phyloP scores from a whole-genome alignment of 2,888 invertebrate genomes.

The Trichopoda pennipes region DNA sequence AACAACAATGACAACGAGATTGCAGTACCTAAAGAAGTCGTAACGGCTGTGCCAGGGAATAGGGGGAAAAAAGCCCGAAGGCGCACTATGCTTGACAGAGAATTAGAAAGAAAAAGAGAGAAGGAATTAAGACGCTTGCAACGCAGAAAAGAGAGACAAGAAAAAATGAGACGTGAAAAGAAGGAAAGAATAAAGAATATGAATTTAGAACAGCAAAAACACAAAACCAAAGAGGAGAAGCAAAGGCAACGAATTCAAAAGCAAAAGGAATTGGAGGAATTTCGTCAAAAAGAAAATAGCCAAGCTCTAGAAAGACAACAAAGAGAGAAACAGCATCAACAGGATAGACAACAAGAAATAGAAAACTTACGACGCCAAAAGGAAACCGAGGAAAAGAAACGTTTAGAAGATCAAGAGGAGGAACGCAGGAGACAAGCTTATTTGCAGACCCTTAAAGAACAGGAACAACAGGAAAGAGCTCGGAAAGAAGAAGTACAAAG shows the following conservation, averaged over 20 bases:
- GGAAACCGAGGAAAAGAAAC: constrained; percentile 71
- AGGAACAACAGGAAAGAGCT: constrained; percentile 72
- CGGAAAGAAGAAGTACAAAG: constrained; percentile 72
- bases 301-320: constrained; percentile 71
- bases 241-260: constrained; percentile 63
- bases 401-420: constrained; percentile 71
- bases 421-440: constrained; percentile 72
- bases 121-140: constrained; percentile 74
- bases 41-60: constrained; percentile 46
- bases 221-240: constrained; percentile 55
- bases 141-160: constrained; percentile 72
- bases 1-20: constrained; percentile 70
- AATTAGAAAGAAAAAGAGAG: constrained; percentile 74
- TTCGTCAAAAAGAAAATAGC: constrained; percentile 71
- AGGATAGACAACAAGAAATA: constrained; percentile 71
- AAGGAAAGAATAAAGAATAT: constrained; percentile 69
- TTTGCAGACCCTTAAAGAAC: constrained; percentile 72
- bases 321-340: constrained; percentile 66
- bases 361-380: constrained; percentile 72
- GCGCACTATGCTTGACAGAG: constrained; percentile 74
- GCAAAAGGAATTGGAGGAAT: constrained; percentile 70
- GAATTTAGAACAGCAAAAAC: constrained; percentile 67
- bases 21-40: constrained; percentile 50
- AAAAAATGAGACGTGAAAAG: constrained; percentile 70
- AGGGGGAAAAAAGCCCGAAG: constrained; percentile 33